phyloP scores from a whole-genome alignment of 2,888 invertebrate genomes.

The Norana najaformis region DNA sequence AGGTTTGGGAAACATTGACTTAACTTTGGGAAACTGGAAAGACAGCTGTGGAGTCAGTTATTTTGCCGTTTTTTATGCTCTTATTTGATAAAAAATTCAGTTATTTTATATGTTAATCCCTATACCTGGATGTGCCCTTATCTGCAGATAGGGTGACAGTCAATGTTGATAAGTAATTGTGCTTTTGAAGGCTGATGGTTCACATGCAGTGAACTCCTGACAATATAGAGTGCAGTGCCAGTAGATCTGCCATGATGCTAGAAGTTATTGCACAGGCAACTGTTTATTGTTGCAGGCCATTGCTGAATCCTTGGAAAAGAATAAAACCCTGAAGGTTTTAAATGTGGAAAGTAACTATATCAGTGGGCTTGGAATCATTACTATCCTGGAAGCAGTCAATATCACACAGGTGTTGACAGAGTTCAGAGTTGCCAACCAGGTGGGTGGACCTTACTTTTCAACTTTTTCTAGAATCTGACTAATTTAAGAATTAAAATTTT shows the following conservation, averaged over 20 bases:
- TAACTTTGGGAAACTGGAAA: no score
- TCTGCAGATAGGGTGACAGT: not conserved
- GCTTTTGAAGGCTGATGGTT: not conserved
- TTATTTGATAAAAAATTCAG: not conserved
- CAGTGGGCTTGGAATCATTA: conserved; percentile 83
- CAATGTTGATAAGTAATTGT: not conserved
- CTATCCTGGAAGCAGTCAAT: conserved; percentile 82
- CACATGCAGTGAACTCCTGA: not conserved
- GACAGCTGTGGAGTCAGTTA: no score
- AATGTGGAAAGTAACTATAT: conserved; percentile 95
- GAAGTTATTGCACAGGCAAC: not conserved
- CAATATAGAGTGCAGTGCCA: not conserved
- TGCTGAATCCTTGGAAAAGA: conserved; percentile 69
- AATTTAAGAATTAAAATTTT: not conserved
- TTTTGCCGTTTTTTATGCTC: not conserved
- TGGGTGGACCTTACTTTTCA: conserved; percentile 64
- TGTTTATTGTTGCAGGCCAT: conserved; percentile 49
- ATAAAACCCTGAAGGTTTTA: conserved; percentile 66
- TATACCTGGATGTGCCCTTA: not conserved
- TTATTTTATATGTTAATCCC: not conserved
- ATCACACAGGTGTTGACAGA: conserved; percentile 86
- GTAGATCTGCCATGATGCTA: not conserved
- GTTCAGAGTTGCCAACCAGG: conserved; percentile 96
- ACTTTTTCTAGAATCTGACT: not conserved
- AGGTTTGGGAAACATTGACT: not conserved